Evolutionary conservation across 2,888 invertebrate species (phyloP), one percentile per base, ranked within the genome.

Genomic region (Beris chalybata): DNA sequence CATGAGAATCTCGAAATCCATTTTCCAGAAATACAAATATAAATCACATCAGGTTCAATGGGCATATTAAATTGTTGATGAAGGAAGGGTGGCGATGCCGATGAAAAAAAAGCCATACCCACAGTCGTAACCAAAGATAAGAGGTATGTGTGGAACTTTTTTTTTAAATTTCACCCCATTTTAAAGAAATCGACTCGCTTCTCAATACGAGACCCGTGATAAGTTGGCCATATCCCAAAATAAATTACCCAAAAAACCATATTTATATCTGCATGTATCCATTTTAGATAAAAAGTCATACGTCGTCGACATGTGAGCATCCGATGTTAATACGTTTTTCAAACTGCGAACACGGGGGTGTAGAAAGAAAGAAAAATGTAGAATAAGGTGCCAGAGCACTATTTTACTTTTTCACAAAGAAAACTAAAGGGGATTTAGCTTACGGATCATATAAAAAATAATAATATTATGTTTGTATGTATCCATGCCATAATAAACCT

Each of bases 171-270:
- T 58, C 64, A 63, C 68, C 66, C 66, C 47, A 58, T 53, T 66
- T 66, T 66, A 58, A 65, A 68, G 63, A 22, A 66, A 66, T 55
- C 58, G 64, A 66, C 57, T 68, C 52, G 57, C 58, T 58, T 64
- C 58, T 58, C 65, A 66, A 65, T 68, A 68, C 52, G 68, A 48
- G 66, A 56, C 64, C 22, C 55, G 48, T 69, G 67, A 69, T 69
- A 69, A 69, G 66, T 67, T 67, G 66, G 66, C 69, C 66, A 67
- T 69, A 69, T 69, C 67, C 65, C 67, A 65, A 65, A 69, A 66
- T 69, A 69, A 69, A 69, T 69, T 67, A 65, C 69, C 65, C 69
- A 65, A 65, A 22, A 65, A 69, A 65, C 67, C 69, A 64, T 69
- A 69, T 67, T 69, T 67, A 67, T 69, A 65, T 69, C 69, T 61